Evolutionary conservation across 2,888 invertebrate genomes (phyloP).

Genomic region (Oligia strigilis): DNA sequence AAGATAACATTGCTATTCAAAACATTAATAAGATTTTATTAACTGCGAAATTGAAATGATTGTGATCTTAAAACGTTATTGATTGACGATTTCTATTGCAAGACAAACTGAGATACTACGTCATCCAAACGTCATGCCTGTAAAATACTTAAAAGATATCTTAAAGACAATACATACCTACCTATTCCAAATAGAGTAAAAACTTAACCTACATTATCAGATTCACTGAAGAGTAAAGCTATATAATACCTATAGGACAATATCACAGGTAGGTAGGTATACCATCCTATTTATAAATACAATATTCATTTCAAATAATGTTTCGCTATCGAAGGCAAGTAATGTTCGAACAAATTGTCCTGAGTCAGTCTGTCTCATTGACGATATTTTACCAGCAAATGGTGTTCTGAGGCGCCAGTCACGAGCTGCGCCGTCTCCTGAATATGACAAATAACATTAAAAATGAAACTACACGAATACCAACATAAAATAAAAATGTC

Average conservation of each 20-base stretch:
- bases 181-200: neutral
- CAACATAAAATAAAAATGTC: slow-evolving; percentile 91
- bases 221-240: slow-evolving; percentile 9
- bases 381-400: slow-evolving; percentile 78
- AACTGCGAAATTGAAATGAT: neutral
- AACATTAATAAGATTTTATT: neutral
- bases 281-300: slow-evolving; percentile 53
- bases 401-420: slow-evolving; percentile 85
- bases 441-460: slow-evolving; percentile 91
- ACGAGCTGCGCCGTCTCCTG: slow-evolving; percentile 82
- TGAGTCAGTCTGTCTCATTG: slow-evolving; percentile 69
- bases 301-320: slow-evolving; percentile 54
- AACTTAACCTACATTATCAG: neutral
- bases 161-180: neutral
- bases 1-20: neutral
- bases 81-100: neutral
- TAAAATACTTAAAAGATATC: neutral
- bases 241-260: neutral
- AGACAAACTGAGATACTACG: neutral
- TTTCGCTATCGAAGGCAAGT: slow-evolving; percentile 61
- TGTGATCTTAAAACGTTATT: slow-evolving; percentile 1
- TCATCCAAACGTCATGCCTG: neutral
- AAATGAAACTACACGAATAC: slow-evolving; percentile 90
- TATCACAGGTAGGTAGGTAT: slow-evolving; percentile 7
- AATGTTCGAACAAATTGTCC: slow-evolving; percentile 65